Percentiles rank a stretch among this genome's conserved stretches.
Evolutionary conservation across 1,140 invertebrate genomes (phyloP).

Genomic region (Paraescarpia echinospica): DNA sequence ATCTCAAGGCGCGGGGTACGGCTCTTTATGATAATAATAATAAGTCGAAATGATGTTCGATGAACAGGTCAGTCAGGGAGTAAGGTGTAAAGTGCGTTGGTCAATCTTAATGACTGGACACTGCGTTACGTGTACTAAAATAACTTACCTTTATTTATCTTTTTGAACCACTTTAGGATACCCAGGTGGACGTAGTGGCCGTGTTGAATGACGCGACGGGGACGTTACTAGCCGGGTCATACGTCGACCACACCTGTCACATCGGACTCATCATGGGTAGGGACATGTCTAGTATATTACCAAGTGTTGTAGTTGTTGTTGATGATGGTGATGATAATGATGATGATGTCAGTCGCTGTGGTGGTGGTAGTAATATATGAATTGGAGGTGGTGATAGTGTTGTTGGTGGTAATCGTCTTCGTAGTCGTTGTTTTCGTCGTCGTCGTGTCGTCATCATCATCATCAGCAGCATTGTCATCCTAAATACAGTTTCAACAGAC

Average conservation of each 20-base stretch:
- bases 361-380: no score
- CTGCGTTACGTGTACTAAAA: no score
- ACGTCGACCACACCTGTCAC: conserved; percentile 82
- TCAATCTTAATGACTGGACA: not conserved
- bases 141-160: no score
- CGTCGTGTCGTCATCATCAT: no score
- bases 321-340: no score
- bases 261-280: conserved; percentile 87
- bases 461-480: no score
- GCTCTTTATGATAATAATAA: not conserved
- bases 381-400: no score
- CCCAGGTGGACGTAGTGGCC: conserved; percentile 86
- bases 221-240: conserved; percentile 94
- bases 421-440: no score
- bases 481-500: no score
- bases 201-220: conserved; percentile 97
- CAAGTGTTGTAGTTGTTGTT: no score
- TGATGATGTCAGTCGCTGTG: no score
- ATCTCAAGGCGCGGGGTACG: conserved; percentile 40
- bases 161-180: conserved; percentile 63
- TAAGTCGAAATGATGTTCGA: not conserved
- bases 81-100: not conserved
- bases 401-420: no score
- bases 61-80: not conserved
- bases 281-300: not conserved